phyloP scores from a whole-genome alignment of 2,888 invertebrate genomes.

The Onchidella celtica region DNA sequence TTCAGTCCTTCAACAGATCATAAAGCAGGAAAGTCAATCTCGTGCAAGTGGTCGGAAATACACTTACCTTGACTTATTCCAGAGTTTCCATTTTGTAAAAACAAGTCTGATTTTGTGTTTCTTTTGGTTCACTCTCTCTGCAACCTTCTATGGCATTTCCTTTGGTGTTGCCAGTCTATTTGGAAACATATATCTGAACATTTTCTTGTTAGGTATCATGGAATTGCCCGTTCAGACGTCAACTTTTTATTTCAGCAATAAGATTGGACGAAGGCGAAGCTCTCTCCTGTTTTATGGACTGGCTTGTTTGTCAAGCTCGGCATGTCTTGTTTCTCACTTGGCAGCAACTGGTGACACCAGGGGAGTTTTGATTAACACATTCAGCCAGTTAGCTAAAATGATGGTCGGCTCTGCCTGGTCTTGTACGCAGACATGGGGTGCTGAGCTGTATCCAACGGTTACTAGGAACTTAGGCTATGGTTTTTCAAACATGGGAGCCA shows the following conservation, averaged over 20 bases:
- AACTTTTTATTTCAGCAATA: background rate
- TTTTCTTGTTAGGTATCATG: background rate
- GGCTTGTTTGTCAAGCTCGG: background rate
- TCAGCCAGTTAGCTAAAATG: background rate
- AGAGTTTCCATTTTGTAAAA: background rate
- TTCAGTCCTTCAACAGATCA: background rate
- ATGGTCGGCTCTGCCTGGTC: background rate
- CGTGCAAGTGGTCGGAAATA: background rate
- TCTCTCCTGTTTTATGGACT: background rate
- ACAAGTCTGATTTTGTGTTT: background rate
- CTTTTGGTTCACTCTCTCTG: background rate
- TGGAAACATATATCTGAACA: constrained; percentile 17
- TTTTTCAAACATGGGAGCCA: background rate
- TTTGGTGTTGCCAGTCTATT: background rate
- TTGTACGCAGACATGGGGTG: background rate
- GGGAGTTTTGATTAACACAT: background rate
- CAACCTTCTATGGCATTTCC: background rate
- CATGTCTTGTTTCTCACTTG: background rate
- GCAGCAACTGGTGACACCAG: background rate
- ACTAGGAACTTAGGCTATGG: background rate
- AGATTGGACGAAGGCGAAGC: background rate
- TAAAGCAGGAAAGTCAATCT: background rate
- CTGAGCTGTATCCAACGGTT: constrained; percentile 15
- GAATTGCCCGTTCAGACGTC: background rate
- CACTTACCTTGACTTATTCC: background rate